Evolutionary conservation across 2,888 invertebrate genomes (phyloP), one percentile per base, ranked within the genome.

Genomic region (Leucoma salicis): DNA sequence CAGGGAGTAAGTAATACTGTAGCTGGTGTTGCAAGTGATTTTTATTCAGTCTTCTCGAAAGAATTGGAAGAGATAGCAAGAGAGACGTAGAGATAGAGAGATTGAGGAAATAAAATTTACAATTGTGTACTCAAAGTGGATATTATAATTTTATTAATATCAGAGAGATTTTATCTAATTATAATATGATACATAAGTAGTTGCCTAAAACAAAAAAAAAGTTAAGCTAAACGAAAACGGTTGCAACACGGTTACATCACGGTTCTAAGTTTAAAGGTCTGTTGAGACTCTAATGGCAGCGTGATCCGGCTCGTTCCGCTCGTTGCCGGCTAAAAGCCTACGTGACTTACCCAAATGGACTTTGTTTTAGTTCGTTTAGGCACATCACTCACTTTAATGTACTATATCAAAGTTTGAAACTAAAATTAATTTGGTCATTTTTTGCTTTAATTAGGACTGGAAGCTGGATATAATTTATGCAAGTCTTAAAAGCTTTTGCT

Each of bases 291-390:
- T 40, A 14, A 40, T 15, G 24, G 12, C 31, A 27, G 36, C 32
- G 35, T 42, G 39, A 45, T 42, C 42, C 42, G 37, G 51, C 50
- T 53, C 29, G 57, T 44, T 48, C 51, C 43, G 41, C 46, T 43
- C 42, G 45, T 47, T 48, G 45, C 52, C 35, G 41, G 51, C 53
- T 58, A 65, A 67, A 72, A 63, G 69, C 62, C 64, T 70, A 67
- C 66, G 66, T 69, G 69, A 67, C 68, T 70, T 65, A 60, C 60
- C 54, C 49, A 62, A 70, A 68, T 64, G 56, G 59, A 63, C 57
- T 56, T 53, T 54, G 52, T 55, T 57, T 51, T 46, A 55, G 52
- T 53, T 43, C 46, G 37, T 52, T 58, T 48, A 49, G 42, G 32
- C 45, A 47, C 49, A 56, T 57, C 63, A 54, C 44, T 60, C 53